Evolutionary conservation across 2,797 vertebrate genomes (phyloP), one percentile per base, ranked within the genome.

Genomic region (Steatocranus sp.): DNA sequence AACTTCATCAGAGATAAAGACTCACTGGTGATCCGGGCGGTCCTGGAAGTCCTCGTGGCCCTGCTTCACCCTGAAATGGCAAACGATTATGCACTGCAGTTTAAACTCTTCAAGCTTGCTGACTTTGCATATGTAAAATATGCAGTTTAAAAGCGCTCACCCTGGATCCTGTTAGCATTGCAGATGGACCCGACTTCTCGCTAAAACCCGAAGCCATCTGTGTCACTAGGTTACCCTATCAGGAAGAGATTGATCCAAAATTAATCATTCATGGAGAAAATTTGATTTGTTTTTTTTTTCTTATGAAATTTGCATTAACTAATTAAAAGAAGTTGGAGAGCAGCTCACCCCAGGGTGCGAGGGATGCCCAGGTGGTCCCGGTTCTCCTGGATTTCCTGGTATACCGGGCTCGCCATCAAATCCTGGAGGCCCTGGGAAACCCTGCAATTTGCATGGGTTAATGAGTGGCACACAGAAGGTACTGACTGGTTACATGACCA

Each of bases 391-490:
- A n/a, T 97, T 97, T 79, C 98, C 98, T 89, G 98, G 98, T 17
- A 99, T 92, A 75, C 98, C 98, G 2, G 98, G 98, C 83, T 98
- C 98, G 17, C 98, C 98, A 77, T 99, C 98, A 82, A 97, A 95
- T 34, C 98, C 98, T 86, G 96, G 94, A 84, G 98, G 98, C 82
- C 98, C 98, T 54, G 89, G 89, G 76, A 96, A 95, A 93, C 98
- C 98, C 98, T 99, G 89, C 25, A 86, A 50, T 11, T 68, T 46
- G 51, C 3, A 32, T 46, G 2, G 14, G 15, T 49, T 73, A 73
- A 48, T 73, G 41, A 73, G 41, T 48, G 41, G 7, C 15, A 46
- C 41, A 17, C 15, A 46, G 41, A 46, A 18, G 25, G 23, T 46
- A 46, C 66, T 46, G 66, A 46, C 15, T 27, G 14, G 15, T 46